Evolutionary conservation across 1,140 invertebrate genomes (phyloP), one percentile per base, ranked within the genome.

Genomic region (Himalopsyche phryganea): DNA sequence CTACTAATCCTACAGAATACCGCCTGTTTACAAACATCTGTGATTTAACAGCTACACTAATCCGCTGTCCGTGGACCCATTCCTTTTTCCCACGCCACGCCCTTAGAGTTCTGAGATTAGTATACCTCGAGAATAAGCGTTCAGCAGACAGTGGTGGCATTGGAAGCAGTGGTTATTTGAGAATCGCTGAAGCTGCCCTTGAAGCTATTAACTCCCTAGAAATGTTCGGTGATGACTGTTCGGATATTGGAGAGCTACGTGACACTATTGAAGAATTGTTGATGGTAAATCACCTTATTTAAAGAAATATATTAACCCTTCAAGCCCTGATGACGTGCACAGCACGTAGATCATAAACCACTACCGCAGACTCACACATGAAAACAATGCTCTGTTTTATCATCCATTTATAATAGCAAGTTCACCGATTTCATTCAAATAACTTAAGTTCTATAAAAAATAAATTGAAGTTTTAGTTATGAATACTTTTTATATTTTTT

Each of bases 1-100:
- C 57, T 0, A n/a, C 14, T 5, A 46, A 20, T 42, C 50, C 41
- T 13, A 17, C 14, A 6, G 58, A 54, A 11, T 64, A 60, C 38
- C 58, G 58, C n/a, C 41, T 58, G 13, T 54, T 60, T 18, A 50
- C 46, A 9, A 64, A 64, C 23, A 18, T 50, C 1, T 60, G 62
- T 17, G 62, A 64, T 47, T 48, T 64, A 28, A 36, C 38, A 0
- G 52, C 48, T 6, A 20, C 53, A 18, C 9, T 64, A n/a, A 35
- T 51, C 41, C 33, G 23, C 11, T 51, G 32, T 2, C n/a, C n/a
- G 35, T 45, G 46, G 38, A 60, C 52, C 10, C 36, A 41, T 11
- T 6, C 6, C 9, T 56, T 33, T 32, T 23, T 33, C 23, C 20
- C 14, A 7, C 15, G 11, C 14, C 41, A 15, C 13, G 17, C 13